Percentiles rank a stretch among this genome's conserved stretches.
These are phyloP conservation scores for Coracopsis vasa DNA, from an alignment of 2,113 vertebrate genomes.

Conservation along the genomic window DNA sequence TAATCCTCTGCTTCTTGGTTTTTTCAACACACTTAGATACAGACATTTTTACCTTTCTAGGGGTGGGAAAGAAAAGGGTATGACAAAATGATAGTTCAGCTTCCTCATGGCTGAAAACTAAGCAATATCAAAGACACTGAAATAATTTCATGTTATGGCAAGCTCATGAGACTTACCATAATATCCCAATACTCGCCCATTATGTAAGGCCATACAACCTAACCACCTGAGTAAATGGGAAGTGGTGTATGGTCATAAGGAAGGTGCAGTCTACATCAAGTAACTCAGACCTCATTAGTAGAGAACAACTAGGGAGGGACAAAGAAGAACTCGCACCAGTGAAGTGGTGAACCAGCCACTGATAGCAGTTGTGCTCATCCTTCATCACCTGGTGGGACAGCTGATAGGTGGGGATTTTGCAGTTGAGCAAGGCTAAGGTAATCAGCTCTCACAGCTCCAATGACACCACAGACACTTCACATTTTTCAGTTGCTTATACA, in stretches of 20 bases:
- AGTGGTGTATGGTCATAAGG: not conserved
- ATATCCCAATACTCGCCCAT: not conserved
- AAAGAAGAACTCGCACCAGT: not conserved
- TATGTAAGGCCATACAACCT: not conserved
- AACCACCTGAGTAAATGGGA: not conserved
- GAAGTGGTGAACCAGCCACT: not conserved
- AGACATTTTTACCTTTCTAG: not conserved
- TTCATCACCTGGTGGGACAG: fast-evolving
- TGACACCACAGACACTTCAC: not conserved
- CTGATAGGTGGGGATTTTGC: not conserved
- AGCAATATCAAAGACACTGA: not conserved
- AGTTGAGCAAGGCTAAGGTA: not conserved
- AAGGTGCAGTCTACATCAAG: not conserved
- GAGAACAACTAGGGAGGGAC: not conserved
- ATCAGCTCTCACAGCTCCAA: not conserved
- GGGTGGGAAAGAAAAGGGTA: not conserved
- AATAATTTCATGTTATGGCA: not conserved
- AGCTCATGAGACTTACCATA: not conserved
- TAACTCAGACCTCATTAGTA: not conserved
- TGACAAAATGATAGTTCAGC: not conserved
- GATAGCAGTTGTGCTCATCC: not conserved
- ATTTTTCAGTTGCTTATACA: not conserved
- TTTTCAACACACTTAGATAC: not conserved
- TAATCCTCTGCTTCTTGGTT: not conserved
- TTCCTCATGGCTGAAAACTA: not conserved